Evolutionary conservation across 2,888 invertebrate species (phyloP).

Genomic region (Tetanocera ferruginea): DNA sequence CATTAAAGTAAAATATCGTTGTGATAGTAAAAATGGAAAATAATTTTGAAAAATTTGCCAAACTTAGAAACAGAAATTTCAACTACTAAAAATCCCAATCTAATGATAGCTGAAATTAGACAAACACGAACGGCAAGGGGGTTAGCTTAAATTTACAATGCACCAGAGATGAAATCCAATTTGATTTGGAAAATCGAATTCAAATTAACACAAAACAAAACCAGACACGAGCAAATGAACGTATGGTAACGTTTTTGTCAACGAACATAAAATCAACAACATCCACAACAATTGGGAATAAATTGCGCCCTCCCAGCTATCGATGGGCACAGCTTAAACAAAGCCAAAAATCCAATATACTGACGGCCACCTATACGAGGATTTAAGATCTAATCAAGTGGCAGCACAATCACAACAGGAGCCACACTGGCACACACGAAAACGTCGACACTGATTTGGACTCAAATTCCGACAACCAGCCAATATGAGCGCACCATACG

Average conservation of each 20-base stretch:
- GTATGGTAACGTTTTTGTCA: conserved; percentile 20
- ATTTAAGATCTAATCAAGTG: conserved; percentile 52
- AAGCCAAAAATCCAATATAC: conserved; percentile 21
- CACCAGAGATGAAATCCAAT: conserved; percentile 30
- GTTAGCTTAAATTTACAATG: conserved; percentile 17
- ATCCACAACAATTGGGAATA: conserved; percentile 15
- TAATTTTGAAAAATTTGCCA: neutral
- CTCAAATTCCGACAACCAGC: neutral
- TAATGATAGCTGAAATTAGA: conserved; percentile 17
- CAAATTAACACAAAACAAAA: conserved; percentile 37
- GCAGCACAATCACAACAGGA: conserved; percentile 44
- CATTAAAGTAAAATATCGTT: neutral
- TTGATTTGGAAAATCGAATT: conserved; percentile 40
- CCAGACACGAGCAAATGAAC: conserved; percentile 2
- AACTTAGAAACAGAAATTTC: neutral
- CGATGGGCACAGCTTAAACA: conserved; percentile 3
- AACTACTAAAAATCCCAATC: neutral
- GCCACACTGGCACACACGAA: neutral
- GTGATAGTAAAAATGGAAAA: neutral
- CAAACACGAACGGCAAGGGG: neutral
- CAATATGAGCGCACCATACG: neutral
- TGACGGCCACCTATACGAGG: conserved; percentile 29
- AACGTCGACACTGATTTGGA: neutral
- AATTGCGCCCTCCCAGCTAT: neutral
- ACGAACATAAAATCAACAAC: neutral